A percentile compares a stretch with the other conserved stretches of the same genome.
Conservation (phyloP, 2,113 vertebrate genomes). For the Columba janthina region DNA sequence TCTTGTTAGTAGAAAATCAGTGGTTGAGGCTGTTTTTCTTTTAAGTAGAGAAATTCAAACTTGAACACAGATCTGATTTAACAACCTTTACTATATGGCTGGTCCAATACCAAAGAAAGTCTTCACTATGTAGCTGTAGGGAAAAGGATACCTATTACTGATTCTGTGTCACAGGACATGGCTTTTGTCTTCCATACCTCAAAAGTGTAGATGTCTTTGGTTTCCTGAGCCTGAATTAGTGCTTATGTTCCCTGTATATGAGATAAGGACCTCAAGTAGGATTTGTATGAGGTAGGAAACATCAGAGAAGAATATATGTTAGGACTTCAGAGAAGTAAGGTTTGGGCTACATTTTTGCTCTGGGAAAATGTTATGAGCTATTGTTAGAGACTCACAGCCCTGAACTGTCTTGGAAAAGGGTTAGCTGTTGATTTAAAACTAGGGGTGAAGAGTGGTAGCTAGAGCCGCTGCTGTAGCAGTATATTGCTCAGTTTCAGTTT, state of each 20-base stretch:
- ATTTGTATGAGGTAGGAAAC: not conserved
- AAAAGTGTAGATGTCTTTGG: not conserved
- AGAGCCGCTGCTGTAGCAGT: not conserved
- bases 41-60: not conserved
- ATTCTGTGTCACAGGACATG: not conserved
- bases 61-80: not conserved
- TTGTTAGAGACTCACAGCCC: not conserved
- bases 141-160: rapidly evolving
- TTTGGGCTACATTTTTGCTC: not conserved
- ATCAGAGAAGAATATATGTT: not conserved
- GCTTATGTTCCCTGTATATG: not conserved
- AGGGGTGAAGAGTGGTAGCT: not conserved
- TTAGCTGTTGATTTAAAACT: not conserved
- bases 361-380: not conserved
- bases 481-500: not conserved
- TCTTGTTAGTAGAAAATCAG: not conserved
- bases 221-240: not conserved
- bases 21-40: not conserved
- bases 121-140: not conserved
- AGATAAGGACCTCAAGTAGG: not conserved
- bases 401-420: not conserved
- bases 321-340: not conserved
- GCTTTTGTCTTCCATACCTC: not conserved
- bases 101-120: not conserved
- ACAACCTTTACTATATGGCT: not conserved